These are phyloP conservation scores for Lophius piscatorius DNA, from an alignment of 2,113 vertebrate genomes.

Conservation along the genomic window DNA sequence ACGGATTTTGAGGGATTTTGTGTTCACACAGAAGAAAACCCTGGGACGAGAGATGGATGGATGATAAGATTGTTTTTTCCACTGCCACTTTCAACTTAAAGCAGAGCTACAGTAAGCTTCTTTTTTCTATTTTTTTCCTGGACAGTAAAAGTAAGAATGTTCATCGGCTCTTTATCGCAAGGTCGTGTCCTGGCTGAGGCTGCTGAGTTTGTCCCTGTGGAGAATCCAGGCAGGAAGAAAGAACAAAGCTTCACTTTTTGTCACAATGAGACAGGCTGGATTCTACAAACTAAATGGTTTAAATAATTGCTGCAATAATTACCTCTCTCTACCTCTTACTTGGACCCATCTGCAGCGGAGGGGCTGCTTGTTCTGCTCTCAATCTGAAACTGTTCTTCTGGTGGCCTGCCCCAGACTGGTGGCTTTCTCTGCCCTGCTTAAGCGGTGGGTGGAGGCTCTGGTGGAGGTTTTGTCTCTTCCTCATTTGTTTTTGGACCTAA, in stretches of 20 bases:
- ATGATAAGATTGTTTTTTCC: conserved; percentile 41
- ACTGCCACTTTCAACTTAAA: conserved; percentile 9
- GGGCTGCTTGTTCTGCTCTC: no score
- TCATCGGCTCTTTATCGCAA: conserved; percentile 44
- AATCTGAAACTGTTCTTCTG: no score
- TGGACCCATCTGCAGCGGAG: no score
- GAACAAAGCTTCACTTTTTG: conserved; percentile 31
- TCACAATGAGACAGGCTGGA: conserved; percentile 34
- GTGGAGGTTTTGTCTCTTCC: no score
- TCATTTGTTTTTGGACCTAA: no score
- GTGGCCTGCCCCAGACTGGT: no score
- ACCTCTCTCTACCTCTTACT: no score
- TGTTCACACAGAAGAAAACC: conserved; percentile 9
- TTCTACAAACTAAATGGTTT: conserved; percentile 1
- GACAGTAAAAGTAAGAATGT: background rate
- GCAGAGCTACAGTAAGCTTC: no score
- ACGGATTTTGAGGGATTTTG: conserved; percentile 16
- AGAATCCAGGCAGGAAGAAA: conserved; percentile 27
- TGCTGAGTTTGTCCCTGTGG: conserved; percentile 21
- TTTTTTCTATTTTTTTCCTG: background rate
- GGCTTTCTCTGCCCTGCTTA: no score
- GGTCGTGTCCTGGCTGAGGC: conserved; percentile 40
- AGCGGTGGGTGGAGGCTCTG: no score
- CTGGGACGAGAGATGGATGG: conserved; percentile 30
- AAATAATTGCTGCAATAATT: no score